A percentile compares a stretch with the other conserved stretches of the same genome.
These are phyloP conservation scores for Homarus gammarus DNA, from an alignment of 2,888 invertebrate genomes.

Conservation along the genomic window DNA sequence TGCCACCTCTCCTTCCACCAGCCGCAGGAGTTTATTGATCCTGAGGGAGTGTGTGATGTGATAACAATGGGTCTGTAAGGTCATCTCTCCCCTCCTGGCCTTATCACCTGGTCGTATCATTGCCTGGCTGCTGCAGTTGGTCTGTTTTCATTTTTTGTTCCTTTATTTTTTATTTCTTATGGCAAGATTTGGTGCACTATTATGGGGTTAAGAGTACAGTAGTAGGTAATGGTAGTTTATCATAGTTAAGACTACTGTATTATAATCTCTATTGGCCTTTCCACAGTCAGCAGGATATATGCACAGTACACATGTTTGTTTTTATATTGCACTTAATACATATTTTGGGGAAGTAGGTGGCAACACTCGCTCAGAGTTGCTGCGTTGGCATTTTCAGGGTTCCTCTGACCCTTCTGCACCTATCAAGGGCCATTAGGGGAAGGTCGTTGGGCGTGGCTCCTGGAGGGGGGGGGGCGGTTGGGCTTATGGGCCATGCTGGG, in stretches of 20 bases:
- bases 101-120: slow-evolving; percentile 7
- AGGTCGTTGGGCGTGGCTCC: slow-evolving; percentile 43
- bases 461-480: slow-evolving; percentile 30
- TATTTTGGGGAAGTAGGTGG: neutral
- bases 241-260: no score
- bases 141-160: neutral
- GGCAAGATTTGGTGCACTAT: no score
- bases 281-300: no score
- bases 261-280: no score
- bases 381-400: neutral
- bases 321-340: neutral
- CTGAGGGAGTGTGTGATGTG: slow-evolving; percentile 10
- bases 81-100: slow-evolving; percentile 29
- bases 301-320: neutral
- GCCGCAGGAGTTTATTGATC: slow-evolving; percentile 44
- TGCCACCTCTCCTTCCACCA: no score
- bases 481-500: slow-evolving; percentile 38
- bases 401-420: slow-evolving; percentile 26
- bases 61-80: slow-evolving; percentile 60
- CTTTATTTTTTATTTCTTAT: no score
- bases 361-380: slow-evolving; percentile 8
- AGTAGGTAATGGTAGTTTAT: no score
- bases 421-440: slow-evolving; percentile 51
- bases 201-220: no score
- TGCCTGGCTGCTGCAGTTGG: neutral